Conservation (phyloP, 1,140 invertebrate species). For the Liolophura sinensis region DNA sequence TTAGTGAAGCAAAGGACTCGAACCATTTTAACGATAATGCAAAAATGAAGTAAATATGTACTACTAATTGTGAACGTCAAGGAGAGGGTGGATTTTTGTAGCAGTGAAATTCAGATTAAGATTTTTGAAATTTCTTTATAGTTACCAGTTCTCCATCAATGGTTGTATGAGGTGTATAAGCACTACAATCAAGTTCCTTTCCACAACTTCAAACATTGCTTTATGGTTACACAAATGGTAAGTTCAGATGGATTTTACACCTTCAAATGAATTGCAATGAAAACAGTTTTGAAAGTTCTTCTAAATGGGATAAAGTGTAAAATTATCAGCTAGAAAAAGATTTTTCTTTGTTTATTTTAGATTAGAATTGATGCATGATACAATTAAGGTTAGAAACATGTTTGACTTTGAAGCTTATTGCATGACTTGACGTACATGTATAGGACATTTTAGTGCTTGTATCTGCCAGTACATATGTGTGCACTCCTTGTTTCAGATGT, state of each 20-base stretch:
- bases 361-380: no score
- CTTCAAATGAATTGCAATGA: neutral
- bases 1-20: no score
- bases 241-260: slow-evolving; percentile 38
- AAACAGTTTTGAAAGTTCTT: neutral
- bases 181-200: slow-evolving; percentile 68
- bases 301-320: neutral
- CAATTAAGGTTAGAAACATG: no score
- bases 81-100: no score
- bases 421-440: no score
- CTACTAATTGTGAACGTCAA: no score
- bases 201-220: slow-evolving; percentile 88
- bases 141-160: slow-evolving; percentile 47
- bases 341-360: no score
- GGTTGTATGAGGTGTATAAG: slow-evolving; percentile 55
- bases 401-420: no score
- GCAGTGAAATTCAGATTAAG: neutral
- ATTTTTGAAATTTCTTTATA: slow-evolving; percentile 30
- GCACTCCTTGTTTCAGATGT: slow-evolving; percentile 70
- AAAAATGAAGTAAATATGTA: no score
- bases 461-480: slow-evolving; percentile 1
- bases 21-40: no score
- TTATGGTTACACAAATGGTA: slow-evolving; percentile 91
- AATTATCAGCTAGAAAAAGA: neutral
- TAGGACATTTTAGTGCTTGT: no score